Conservation (phyloP, 2,888 invertebrate genomes). For the Biston stratarius region DNA sequence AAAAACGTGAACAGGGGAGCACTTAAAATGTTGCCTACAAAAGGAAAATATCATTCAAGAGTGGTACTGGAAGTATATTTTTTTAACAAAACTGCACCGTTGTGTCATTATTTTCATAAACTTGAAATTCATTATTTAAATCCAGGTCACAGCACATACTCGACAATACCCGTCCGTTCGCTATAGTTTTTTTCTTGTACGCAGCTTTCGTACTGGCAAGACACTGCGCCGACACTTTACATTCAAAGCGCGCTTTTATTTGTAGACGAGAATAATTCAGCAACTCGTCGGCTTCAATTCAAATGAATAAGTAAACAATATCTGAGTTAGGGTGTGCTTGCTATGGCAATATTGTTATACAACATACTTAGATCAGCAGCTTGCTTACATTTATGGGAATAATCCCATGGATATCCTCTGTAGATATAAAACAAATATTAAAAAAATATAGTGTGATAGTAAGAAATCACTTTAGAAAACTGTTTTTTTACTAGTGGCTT, state of each 20-base stretch:
- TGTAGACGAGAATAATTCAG: slow-evolving; percentile 34
- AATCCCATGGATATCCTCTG: too few species aligned
- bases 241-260: slow-evolving; percentile 32
- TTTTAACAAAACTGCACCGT: too few species aligned
- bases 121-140: too few species aligned
- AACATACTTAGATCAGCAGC: background rate
- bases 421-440: too few species aligned
- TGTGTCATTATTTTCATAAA: too few species aligned
- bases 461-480: too few species aligned
- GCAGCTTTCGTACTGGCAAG: background rate
- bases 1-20: too few species aligned
- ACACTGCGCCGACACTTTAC: slow-evolving; percentile 13
- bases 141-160: background rate
- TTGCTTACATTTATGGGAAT: background rate
- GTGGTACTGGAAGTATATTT: too few species aligned
- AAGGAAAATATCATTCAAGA: too few species aligned
- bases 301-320: slow-evolving; percentile 32
- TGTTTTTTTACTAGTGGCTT: too few species aligned
- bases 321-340: slow-evolving; percentile 17
- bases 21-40: too few species aligned
- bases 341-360: background rate
- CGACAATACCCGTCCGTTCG: background rate
- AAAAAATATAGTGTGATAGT: too few species aligned
- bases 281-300: slow-evolving; percentile 20
- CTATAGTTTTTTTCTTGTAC: background rate